Evolutionary conservation across 2,797 vertebrate species (phyloP).

Genomic region (Aselliscus stoliczkanus): DNA sequence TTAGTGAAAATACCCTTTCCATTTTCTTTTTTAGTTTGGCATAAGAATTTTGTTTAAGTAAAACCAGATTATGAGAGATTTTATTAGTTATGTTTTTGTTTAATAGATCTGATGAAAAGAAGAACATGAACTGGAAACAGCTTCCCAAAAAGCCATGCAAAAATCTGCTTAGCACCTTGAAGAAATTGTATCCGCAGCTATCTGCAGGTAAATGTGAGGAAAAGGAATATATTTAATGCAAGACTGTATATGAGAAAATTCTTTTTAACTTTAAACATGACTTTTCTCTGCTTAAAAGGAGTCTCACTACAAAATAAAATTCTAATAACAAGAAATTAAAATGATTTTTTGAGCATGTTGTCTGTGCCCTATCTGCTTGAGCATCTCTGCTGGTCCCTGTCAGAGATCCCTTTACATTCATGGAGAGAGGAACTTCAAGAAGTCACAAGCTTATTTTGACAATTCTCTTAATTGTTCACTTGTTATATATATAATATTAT

Average conservation of each 20-base stretch:
- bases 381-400: not conserved
- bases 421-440: not conserved
- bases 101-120: slow-evolving; percentile 95
- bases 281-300: not conserved
- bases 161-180: slow-evolving; percentile 88
- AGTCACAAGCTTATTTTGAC: not conserved
- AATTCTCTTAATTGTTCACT: not conserved
- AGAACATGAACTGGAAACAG: slow-evolving; percentile 93
- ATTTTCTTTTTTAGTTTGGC: not conserved
- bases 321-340: not conserved
- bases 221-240: not conserved
- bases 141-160: slow-evolving; percentile 98
- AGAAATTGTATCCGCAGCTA: slow-evolving; percentile 91
- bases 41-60: slow-evolving; percentile 30
- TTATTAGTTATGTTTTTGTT: slow-evolving; percentile 58
- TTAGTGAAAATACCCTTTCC: not conserved
- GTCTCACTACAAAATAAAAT: not conserved
- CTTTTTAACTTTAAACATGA: not conserved
- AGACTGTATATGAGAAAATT: not conserved
- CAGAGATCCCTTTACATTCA: not conserved
- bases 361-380: not conserved
- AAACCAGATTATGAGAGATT: not conserved
- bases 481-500: not conserved
- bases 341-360: not conserved
- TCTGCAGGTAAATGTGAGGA: slow-evolving; percentile 83